phyloP scores from a whole-genome alignment of 2,888 invertebrate species.

The Nephrotoma guestfalica region DNA sequence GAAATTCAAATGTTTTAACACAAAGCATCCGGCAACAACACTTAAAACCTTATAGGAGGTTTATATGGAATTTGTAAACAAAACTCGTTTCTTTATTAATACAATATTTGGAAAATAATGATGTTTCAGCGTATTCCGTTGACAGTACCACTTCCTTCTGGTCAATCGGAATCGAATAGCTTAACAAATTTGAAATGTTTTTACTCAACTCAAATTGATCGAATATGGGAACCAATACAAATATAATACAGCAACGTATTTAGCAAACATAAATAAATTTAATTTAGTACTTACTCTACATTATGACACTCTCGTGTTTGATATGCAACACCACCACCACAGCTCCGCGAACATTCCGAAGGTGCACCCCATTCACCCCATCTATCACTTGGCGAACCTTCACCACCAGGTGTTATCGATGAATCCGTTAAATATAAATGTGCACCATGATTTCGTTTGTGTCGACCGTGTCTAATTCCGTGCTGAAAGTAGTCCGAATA shows the following conservation, averaged over 20 bases:
- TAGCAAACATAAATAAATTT: neutral
- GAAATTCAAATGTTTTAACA: too few species aligned
- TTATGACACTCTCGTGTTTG: slow-evolving; percentile 66
- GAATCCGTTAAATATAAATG: slow-evolving; percentile 57
- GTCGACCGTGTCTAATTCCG: slow-evolving; percentile 40
- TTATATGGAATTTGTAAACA: too few species aligned
- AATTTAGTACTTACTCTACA: slow-evolving; percentile 35
- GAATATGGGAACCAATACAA: too few species aligned
- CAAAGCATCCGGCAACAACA: too few species aligned
- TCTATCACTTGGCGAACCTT: slow-evolving; percentile 43
- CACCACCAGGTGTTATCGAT: slow-evolving; percentile 54
- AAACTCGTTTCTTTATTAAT: too few species aligned
- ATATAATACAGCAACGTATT: neutral
- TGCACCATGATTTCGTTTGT: slow-evolving; percentile 63
- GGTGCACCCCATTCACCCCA: slow-evolving; percentile 79
- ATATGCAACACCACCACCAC: slow-evolving; percentile 84
- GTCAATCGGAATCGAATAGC: too few species aligned
- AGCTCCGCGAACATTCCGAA: slow-evolving; percentile 74
- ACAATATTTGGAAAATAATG: too few species aligned
- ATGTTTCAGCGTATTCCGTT: too few species aligned
- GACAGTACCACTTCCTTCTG: too few species aligned
- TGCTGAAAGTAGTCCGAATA: slow-evolving; percentile 36
- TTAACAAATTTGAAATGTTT: too few species aligned
- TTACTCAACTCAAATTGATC: too few species aligned
- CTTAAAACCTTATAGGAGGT: too few species aligned